Evolutionary conservation across 2,888 invertebrate species (phyloP).

Genomic region (Blera fallax): DNA sequence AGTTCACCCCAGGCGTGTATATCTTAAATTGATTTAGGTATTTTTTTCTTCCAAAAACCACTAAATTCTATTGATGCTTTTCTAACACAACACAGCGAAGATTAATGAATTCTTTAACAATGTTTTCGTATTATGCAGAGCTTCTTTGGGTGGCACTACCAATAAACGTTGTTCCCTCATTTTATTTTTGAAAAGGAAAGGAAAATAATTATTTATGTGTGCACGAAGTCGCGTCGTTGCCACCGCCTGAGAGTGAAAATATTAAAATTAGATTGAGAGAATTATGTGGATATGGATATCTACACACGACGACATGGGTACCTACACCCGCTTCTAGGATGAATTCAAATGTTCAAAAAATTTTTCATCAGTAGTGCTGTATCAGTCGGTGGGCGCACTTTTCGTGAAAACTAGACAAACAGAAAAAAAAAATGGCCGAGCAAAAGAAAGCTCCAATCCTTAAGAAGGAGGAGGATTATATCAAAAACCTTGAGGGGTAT

Average conservation of each 20-base stretch:
- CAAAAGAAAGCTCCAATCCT: constrained; percentile 81
- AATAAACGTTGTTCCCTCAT: constrained; percentile 33
- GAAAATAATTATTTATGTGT: constrained; percentile 66
- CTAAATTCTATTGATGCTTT: constrained; percentile 53
- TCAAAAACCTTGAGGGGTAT: constrained; percentile 81
- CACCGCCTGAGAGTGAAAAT: constrained; percentile 56
- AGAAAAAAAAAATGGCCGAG: constrained; percentile 78
- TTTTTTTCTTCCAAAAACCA: constrained; percentile 53
- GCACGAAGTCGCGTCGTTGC: constrained; percentile 51
- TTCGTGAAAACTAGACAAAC: constrained; percentile 56
- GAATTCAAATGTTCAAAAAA: constrained; percentile 55
- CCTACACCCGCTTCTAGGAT: constrained; percentile 57
- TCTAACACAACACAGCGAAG: constrained; percentile 40
- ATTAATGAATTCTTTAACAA: constrained; percentile 67
- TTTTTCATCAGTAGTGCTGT: constrained; percentile 68
- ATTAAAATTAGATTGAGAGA: constrained; percentile 71
- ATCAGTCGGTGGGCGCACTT: constrained; percentile 67
- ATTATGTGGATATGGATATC: constrained; percentile 43
- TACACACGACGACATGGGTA: background rate
- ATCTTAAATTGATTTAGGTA: constrained; percentile 26
- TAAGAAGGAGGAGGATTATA: constrained; percentile 80
- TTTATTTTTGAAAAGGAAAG: constrained; percentile 55
- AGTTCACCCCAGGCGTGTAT: background rate
- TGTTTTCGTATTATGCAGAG: constrained; percentile 49
- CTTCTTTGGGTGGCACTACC: constrained; percentile 41